A percentile compares a stretch with the other conserved stretches of the same genome.
Evolutionary conservation across 2,888 invertebrate species (phyloP).

Genomic region (Pachymerium ferrugineum): DNA sequence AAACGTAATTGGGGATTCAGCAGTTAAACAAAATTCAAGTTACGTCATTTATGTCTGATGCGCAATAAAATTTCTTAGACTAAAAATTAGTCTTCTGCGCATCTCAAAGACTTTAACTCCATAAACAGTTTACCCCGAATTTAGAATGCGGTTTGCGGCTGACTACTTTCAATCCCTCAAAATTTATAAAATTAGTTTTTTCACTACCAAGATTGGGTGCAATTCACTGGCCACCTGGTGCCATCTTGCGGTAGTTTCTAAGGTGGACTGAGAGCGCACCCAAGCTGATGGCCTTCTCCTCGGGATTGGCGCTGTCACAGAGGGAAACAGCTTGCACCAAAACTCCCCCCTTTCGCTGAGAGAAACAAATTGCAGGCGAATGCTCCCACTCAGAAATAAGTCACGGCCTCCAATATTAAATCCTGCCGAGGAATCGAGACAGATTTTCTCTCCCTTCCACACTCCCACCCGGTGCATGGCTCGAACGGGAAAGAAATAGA

Average conservation of each 20-base stretch:
- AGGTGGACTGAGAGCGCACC: background rate
- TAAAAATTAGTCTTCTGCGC: too few species aligned
- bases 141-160: too few species aligned
- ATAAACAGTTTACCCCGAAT: too few species aligned
- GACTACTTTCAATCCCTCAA: too few species aligned
- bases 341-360: background rate
- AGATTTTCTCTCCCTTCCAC: background rate
- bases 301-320: slow-evolving; percentile 13
- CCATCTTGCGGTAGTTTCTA: slow-evolving; percentile 4
- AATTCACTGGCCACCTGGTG: slow-evolving; percentile 4
- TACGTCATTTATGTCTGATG: too few species aligned
- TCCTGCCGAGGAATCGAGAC: slow-evolving; percentile 13
- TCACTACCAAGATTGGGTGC: background rate
- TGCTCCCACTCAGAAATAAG: slow-evolving; percentile 13
- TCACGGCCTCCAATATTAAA: slow-evolving; percentile 13
- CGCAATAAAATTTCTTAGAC: too few species aligned
- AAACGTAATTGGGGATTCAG: too few species aligned
- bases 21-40: too few species aligned
- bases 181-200: slow-evolving; percentile 6
- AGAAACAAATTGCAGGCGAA: slow-evolving; percentile 13
- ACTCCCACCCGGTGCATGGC: background rate
- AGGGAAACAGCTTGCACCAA: slow-evolving; percentile 3
- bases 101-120: too few species aligned
- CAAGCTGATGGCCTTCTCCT: slow-evolving; percentile 9
- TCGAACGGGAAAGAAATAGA: slow-evolving; percentile 2